A percentile compares a stretch with the other conserved stretches of the same genome.
These are phyloP conservation scores for Microchrysa polita DNA, from an alignment of 2,888 invertebrate genomes.

Conservation along the genomic window DNA sequence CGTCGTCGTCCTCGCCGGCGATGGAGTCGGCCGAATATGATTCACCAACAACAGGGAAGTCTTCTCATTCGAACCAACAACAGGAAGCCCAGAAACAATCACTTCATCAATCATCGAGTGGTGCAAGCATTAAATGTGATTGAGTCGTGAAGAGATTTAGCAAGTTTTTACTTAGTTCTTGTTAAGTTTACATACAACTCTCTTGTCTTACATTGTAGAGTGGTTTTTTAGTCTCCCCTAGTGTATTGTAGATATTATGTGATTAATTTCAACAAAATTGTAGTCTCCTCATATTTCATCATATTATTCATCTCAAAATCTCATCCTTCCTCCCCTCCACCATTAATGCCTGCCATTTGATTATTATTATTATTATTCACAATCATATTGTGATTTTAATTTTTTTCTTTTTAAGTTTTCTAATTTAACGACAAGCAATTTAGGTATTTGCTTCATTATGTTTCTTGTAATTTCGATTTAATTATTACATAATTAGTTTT, in stretches of 20 bases:
- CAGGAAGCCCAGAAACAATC: background rate
- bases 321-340: background rate
- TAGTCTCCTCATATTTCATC: constrained; percentile 1
- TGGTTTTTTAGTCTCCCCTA: constrained; percentile 27
- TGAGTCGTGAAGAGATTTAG: constrained; percentile 37
- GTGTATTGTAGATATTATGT: background rate
- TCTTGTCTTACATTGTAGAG: constrained; percentile 29
- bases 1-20: constrained; percentile 53
- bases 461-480: constrained; percentile 26
- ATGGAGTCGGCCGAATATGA: constrained; percentile 59
- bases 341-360: constrained; percentile 27
- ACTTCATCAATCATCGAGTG: constrained; percentile 17
- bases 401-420: background rate
- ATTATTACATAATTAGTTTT: background rate
- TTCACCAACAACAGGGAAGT: background rate
- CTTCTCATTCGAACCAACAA: background rate
- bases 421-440: background rate
- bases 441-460: constrained; percentile 4
- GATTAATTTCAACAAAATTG: constrained; percentile 2
- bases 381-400: constrained; percentile 19
- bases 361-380: no score
- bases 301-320: no score
- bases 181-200: constrained; percentile 39
- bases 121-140: constrained; percentile 42
- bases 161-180: constrained; percentile 36